Percentiles rank a stretch among this genome's conserved stretches.
Evolutionary conservation across 2,888 invertebrate species (phyloP).

Genomic region (Chymomyza amoena): DNA sequence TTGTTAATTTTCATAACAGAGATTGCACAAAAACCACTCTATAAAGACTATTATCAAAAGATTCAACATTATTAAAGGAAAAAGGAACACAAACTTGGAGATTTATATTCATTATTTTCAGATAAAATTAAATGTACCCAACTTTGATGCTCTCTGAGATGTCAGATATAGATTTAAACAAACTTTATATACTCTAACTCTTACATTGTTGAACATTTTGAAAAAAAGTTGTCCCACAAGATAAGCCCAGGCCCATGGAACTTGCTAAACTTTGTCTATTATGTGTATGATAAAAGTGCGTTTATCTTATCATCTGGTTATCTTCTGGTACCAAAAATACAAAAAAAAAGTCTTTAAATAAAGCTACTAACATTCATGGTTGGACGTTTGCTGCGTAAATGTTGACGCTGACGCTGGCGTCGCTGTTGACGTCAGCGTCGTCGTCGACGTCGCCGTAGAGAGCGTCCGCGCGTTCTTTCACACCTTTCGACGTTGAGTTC

Average conservation of each 20-base stretch:
- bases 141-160: too few species aligned
- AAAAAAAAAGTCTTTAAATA: background rate
- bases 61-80: too few species aligned
- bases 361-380: background rate
- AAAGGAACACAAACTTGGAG: too few species aligned
- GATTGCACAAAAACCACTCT: too few species aligned
- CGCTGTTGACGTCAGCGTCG: conserved; percentile 2
- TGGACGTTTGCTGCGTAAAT: background rate
- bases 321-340: background rate
- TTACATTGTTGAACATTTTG: too few species aligned
- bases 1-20: too few species aligned
- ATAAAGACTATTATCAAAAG: too few species aligned
- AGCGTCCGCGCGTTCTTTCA: background rate
- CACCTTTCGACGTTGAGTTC: conserved; percentile 1
- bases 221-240: background rate
- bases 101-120: too few species aligned
- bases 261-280: background rate
- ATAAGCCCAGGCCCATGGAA: background rate
- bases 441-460: conserved; percentile 21
- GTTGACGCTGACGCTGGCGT: conserved; percentile 26
- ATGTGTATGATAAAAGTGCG: background rate
- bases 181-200: too few species aligned
- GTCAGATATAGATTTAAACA: too few species aligned
- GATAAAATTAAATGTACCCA: too few species aligned
- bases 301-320: conserved; percentile 1